Evolutionary conservation across 2,888 invertebrate species (phyloP).

Genomic region (Portevinia maculata): DNA sequence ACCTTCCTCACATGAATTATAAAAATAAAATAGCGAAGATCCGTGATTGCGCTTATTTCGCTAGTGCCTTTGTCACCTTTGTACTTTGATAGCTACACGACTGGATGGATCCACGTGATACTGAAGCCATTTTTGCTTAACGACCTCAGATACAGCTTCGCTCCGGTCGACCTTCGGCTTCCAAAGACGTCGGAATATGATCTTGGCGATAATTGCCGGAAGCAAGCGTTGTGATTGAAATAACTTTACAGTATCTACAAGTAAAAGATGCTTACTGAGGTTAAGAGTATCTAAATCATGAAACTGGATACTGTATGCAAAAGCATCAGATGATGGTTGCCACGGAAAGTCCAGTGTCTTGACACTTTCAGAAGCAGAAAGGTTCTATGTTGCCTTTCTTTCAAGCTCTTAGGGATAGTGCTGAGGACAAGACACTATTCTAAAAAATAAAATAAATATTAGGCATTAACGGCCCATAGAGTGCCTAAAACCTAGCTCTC

Average conservation of each 20-base stretch:
- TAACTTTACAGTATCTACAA: slow-evolving; percentile 11
- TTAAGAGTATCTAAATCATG: slow-evolving; percentile 12
- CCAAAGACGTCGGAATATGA: neutral
- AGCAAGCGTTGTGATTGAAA: neutral
- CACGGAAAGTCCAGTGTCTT: slow-evolving; percentile 9
- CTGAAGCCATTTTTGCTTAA: neutral
- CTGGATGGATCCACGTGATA: neutral
- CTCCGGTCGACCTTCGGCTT: neutral
- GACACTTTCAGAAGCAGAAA: slow-evolving; percentile 13
- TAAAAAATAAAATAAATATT: too few species aligned
- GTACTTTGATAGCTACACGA: neutral
- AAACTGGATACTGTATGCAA: slow-evolving; percentile 20
- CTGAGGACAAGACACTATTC: neutral
- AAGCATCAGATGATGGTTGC: slow-evolving; percentile 15
- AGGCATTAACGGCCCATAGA: too few species aligned
- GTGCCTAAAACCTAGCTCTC: too few species aligned
- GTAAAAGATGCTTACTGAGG: too few species aligned
- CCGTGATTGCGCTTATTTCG: too few species aligned
- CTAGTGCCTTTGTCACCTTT: too few species aligned
- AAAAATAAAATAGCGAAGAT: too few species aligned
- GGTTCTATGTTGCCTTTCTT: neutral
- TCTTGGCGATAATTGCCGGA: neutral
- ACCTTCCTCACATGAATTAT: too few species aligned
- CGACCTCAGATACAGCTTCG: neutral
- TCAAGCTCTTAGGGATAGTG: neutral